phyloP scores from a whole-genome alignment of 1,140 invertebrate species.

The Drosophila nebulosa region DNA sequence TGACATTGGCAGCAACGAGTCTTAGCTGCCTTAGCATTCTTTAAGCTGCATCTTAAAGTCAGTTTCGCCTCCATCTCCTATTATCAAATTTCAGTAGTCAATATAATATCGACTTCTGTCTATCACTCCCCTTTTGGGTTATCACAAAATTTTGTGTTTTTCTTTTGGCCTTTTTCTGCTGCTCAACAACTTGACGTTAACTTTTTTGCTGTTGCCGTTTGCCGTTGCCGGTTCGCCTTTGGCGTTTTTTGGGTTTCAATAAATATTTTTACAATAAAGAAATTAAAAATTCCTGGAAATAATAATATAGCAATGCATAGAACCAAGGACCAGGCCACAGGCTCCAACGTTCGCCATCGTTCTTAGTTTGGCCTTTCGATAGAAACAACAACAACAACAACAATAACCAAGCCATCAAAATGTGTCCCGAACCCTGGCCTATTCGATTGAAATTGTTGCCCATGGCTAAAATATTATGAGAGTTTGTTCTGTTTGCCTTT shows the following conservation, averaged over 20 bases:
- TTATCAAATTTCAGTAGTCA: not conserved
- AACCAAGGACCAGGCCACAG: conserved; percentile 27
- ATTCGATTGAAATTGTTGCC: conserved; percentile 77
- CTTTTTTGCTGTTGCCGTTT: conserved; percentile 9
- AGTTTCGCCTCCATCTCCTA: not conserved
- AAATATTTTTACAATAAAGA: conserved; percentile 77
- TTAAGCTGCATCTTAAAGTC: conserved; percentile 20
- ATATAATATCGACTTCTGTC: not conserved
- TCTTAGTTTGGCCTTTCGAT: conserved; percentile 61
- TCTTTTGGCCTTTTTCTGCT: conserved; percentile 22
- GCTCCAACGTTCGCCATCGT: conserved; percentile 2
- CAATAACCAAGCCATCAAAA: no score
- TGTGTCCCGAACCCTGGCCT: conserved; percentile 30
- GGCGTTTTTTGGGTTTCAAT: conserved; percentile 71
- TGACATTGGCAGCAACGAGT: conserved; percentile 12
- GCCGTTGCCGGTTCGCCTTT: conserved; percentile 31
- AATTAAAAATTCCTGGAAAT: conserved; percentile 73
- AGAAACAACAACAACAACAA: conserved; percentile 52
- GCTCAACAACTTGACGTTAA: not conserved
- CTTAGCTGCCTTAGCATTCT: conserved; percentile 15
- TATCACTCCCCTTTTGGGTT: not conserved
- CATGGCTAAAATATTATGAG: conserved; percentile 69
- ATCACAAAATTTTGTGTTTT: not conserved
- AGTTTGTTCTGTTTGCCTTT: conserved; percentile 27
- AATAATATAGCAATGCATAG: conserved; percentile 50